Evolutionary conservation across 2,113 vertebrate genomes (phyloP).

Genomic region (pig (Sus scrofa)): DNA sequence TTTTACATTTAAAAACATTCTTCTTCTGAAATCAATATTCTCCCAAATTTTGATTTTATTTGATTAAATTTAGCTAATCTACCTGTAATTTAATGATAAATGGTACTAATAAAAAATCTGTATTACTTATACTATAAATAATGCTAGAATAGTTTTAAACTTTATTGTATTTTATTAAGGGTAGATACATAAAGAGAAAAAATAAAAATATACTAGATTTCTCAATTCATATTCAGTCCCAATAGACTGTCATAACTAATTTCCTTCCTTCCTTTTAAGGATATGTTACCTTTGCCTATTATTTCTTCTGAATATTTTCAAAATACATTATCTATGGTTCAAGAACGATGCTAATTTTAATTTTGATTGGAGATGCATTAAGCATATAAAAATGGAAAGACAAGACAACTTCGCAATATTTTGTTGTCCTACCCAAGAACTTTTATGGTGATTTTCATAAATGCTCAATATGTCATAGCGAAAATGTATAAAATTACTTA

Average conservation of each 20-base stretch:
- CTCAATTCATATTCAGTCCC: not conserved
- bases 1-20: slow-evolving; percentile 24
- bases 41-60: not conserved
- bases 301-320: slow-evolving; percentile 27
- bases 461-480: not conserved
- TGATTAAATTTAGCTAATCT: not conserved
- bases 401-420: not conserved
- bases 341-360: not conserved
- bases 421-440: not conserved
- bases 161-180: not conserved
- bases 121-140: not conserved
- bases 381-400: not conserved
- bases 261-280: not conserved
- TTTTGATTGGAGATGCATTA: not conserved
- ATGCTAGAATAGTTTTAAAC: not conserved
- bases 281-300: not conserved
- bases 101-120: not conserved
- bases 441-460: not conserved
- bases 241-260: not conserved
- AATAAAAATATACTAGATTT: not conserved
- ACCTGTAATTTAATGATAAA: not conserved
- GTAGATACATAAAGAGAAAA: not conserved
- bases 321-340: not conserved
- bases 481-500: not conserved
- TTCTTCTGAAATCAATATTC: not conserved